Percentiles rank a stretch among this genome's conserved stretches.
Conservation (phyloP, 2,113 vertebrate species). For the Cyanoramphus novaezelandiae region DNA sequence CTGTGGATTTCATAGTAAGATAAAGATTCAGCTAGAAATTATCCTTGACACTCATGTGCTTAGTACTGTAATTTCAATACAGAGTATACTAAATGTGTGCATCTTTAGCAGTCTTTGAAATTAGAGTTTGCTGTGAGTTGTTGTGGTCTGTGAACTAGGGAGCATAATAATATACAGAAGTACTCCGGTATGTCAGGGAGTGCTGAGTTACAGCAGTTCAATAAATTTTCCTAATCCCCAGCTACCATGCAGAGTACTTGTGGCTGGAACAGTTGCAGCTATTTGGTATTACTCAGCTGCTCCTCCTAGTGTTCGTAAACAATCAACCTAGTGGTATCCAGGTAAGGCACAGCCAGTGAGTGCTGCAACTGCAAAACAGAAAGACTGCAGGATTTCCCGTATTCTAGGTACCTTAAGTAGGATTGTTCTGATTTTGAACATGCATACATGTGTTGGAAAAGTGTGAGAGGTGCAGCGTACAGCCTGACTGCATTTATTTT, state of each 20-base stretch:
- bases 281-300: not conserved
- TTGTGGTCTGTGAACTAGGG: not conserved
- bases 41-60: not conserved
- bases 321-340: not conserved
- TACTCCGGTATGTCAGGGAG: not conserved
- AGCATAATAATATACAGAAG: not conserved
- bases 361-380: not conserved
- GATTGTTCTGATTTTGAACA: not conserved
- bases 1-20: not conserved
- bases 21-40: not conserved
- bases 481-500: not conserved
- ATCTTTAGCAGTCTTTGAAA: not conserved
- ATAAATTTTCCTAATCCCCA: not conserved
- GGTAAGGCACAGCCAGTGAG: not conserved
- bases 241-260: not conserved
- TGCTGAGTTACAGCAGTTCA: not conserved
- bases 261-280: not conserved
- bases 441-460: not conserved
- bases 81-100: not conserved
- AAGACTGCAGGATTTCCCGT: not conserved
- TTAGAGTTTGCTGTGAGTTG: not conserved
- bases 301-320: not conserved
- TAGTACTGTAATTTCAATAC: not conserved
- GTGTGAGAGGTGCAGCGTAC: not conserved
- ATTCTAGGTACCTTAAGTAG: not conserved